Evolutionary conservation across 2,888 invertebrate species (phyloP).

Genomic region (Euzetes globulus): DNA sequence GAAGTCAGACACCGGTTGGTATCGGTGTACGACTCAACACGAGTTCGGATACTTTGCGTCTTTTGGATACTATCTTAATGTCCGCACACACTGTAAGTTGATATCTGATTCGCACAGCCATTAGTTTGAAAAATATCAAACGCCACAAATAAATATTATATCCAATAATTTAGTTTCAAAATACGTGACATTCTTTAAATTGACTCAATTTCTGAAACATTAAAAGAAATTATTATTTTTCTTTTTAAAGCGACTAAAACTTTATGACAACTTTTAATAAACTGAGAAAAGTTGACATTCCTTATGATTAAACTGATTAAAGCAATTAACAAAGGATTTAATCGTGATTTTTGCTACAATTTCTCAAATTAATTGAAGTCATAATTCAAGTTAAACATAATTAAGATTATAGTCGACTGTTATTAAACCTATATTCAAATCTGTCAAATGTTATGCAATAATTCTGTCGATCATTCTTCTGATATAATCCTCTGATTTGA

Average conservation of each 20-base stretch:
- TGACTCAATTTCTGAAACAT: neutral
- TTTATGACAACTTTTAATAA: neutral
- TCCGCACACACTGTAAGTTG: conserved; percentile 50
- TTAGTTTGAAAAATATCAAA: neutral
- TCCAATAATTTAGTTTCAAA: neutral
- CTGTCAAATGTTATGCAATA: neutral
- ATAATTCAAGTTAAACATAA: neutral
- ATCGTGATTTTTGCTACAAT: too few species aligned
- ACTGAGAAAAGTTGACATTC: too few species aligned
- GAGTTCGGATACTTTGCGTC: conserved; percentile 72
- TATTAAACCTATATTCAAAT: too few species aligned
- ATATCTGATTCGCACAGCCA: too few species aligned
- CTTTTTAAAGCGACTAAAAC: neutral
- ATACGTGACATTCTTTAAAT: conserved; percentile 2
- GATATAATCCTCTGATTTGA: neutral
- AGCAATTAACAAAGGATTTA: too few species aligned
- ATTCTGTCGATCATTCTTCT: neutral
- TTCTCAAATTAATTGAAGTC: too few species aligned
- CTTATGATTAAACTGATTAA: too few species aligned
- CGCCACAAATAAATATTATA: neutral
- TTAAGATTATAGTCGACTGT: too few species aligned
- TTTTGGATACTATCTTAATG: conserved; percentile 81
- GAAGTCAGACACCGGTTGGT: conserved; percentile 80
- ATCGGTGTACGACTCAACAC: conserved; percentile 76
- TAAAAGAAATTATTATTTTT: neutral